Percentiles rank a stretch among this genome's conserved stretches.
Evolutionary conservation across 2,797 vertebrate genomes (phyloP).

Genomic region (Lithobates sylvaticus): DNA sequence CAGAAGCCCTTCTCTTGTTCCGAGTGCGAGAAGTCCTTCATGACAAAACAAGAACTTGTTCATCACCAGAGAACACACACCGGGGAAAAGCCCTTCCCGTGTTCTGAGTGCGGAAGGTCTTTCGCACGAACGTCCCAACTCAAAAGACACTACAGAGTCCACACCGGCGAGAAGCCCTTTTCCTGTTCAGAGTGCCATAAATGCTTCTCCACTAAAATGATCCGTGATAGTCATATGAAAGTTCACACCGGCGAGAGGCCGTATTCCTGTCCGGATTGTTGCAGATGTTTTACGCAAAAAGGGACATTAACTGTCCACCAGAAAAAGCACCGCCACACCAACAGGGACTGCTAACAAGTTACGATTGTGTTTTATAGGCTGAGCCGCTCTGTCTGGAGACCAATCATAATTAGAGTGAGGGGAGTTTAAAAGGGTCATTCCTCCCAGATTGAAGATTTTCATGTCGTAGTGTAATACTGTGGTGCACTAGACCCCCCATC

Average conservation of each 20-base stretch:
- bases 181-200: background rate
- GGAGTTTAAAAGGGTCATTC: no score
- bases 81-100: background rate
- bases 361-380: no score
- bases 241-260: background rate
- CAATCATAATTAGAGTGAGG: no score
- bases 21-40: background rate
- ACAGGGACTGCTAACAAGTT: no score
- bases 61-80: background rate
- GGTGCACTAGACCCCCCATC: no score
- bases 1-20: background rate
- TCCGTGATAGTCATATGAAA: background rate
- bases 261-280: background rate
- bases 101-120: background rate
- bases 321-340: no score
- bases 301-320: no score
- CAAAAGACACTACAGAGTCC: background rate
- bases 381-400: no score
- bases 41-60: background rate
- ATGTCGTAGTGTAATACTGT: no score
- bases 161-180: background rate
- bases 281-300: background rate
- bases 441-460: no score
- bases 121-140: background rate
- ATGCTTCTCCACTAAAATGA: background rate